A percentile compares a stretch with the other conserved stretches of the same genome.
Evolutionary conservation across 2,113 vertebrate genomes (phyloP).

Genomic region (Polypterus bichir): DNA sequence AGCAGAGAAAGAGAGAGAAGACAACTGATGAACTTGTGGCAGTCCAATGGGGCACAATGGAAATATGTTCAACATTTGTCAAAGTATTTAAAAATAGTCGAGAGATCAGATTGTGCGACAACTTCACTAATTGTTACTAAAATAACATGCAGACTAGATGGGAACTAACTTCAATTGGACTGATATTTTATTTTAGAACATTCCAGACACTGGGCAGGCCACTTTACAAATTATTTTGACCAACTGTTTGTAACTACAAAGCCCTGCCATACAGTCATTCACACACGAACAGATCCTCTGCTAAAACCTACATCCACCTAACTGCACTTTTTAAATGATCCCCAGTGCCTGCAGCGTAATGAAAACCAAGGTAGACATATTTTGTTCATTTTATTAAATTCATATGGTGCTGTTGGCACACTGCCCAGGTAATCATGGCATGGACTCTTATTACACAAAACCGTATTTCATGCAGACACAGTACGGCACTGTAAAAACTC

Average conservation of each 20-base stretch:
- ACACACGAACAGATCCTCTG: not conserved
- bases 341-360: conserved; percentile 24
- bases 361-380: conserved; percentile 32
- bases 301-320: not conserved
- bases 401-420: conserved; percentile 40
- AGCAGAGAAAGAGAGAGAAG: conserved; percentile 1
- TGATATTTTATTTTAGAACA: not conserved
- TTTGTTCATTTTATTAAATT: conserved; percentile 33
- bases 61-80: conserved; percentile 35
- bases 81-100: conserved; percentile 37
- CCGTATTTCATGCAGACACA: conserved; percentile 35
- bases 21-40: conserved; percentile 27
- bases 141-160: no score
- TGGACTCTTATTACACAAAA: conserved; percentile 14
- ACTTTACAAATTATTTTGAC: not conserved
- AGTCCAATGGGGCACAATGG: conserved; percentile 40
- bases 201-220: not conserved
- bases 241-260: not conserved
- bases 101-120: conserved; percentile 25
- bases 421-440: conserved; percentile 36
- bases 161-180: not conserved
- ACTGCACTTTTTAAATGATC: not conserved
- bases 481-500: conserved; percentile 45
- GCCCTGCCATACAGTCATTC: not conserved
- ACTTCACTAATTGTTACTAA: not conserved